A percentile compares a stretch with the other conserved stretches of the same genome.
Evolutionary conservation across 2,113 vertebrate genomes (phyloP).

Genomic region (Ascaphus truei): DNA sequence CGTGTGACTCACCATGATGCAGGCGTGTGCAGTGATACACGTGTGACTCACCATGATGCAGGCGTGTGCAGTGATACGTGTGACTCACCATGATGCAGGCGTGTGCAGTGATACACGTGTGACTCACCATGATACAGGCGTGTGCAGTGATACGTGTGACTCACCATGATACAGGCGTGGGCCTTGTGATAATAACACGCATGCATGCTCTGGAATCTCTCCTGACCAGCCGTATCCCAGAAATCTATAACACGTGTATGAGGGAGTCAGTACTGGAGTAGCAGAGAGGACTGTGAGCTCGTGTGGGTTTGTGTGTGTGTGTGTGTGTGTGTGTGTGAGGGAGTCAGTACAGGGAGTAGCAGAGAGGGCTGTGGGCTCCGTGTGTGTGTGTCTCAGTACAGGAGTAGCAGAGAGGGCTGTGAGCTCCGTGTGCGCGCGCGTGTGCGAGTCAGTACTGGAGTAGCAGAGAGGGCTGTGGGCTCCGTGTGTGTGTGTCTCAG

Average conservation of each 20-base stretch:
- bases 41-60: conserved; percentile 85
- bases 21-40: conserved; percentile 72
- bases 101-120: conserved; percentile 57
- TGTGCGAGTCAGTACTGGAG: no score
- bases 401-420: no score
- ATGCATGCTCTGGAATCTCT: conserved; percentile 94
- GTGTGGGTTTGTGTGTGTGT: no score
- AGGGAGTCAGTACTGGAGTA: no score
- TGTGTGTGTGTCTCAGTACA: no score
- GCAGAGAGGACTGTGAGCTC: no score
- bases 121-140: conserved; percentile 88
- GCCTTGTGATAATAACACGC: conserved; percentile 95
- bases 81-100: conserved; percentile 91
- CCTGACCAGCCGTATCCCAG: conserved; percentile 95
- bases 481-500: no score
- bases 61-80: conserved; percentile 68
- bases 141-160: neutral
- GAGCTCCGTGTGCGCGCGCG: no score
- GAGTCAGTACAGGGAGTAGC: no score
- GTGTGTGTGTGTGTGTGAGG: no score
- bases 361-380: no score
- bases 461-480: no score
- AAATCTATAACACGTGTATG: conserved; percentile 87
- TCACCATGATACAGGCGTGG: conserved; percentile 95
- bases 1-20: conserved; percentile 81